Conservation (phyloP, 53 echinoderm and acorn worm species). For the Apostichopus leukothele region DNA sequence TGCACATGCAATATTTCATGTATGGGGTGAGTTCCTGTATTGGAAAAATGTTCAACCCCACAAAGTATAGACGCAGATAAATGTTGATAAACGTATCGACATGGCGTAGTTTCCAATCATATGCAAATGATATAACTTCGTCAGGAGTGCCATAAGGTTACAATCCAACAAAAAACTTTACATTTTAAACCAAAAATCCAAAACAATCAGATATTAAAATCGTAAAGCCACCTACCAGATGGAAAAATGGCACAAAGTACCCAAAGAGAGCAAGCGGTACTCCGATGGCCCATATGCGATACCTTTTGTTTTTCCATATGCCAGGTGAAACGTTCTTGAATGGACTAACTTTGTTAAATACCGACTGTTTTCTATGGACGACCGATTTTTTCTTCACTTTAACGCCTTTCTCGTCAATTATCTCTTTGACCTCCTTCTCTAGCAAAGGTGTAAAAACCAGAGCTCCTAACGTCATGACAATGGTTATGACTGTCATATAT, state of each 20-base stretch:
- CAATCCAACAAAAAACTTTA: too few species aligned
- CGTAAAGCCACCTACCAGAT: constrained; percentile 69
- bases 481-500: constrained; percentile 13
- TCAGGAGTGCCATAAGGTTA: too few species aligned
- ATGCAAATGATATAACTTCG: too few species aligned
- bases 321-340: constrained; percentile 58
- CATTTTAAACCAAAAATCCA: too few species aligned
- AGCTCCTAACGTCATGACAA: constrained; percentile 27
- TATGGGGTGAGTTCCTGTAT: too few species aligned
- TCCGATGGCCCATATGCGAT: constrained; percentile 84
- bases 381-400: constrained; percentile 26
- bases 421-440: constrained; percentile 5
- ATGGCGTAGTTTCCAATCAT: too few species aligned
- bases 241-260: constrained; percentile 96
- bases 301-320: constrained; percentile 87
- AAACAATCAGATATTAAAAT: not conserved
- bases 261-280: constrained; percentile 81
- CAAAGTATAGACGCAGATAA: too few species aligned
- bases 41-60: too few species aligned
- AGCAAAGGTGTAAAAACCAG: constrained; percentile 15
- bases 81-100: too few species aligned
- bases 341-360: constrained; percentile 39
- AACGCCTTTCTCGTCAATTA: constrained; percentile 30
- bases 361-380: constrained; percentile 27
- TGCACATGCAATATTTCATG: too few species aligned